Conservation (phyloP, 2,113 vertebrate species). For the Ochotona curzoniae region DNA sequence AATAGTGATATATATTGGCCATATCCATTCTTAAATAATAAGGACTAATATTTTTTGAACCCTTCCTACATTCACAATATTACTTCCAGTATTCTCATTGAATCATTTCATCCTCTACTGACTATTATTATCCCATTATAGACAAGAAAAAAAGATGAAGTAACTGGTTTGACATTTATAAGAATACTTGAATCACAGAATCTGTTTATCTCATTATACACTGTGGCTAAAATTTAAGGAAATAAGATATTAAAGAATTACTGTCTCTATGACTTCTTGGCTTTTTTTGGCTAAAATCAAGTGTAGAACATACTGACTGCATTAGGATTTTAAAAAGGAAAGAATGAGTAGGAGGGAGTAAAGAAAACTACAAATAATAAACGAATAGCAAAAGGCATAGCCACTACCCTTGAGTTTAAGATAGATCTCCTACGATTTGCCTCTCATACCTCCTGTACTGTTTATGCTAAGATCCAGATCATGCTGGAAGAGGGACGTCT, state of each 20-base stretch:
- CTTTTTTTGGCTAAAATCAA: too few relatives aligned
- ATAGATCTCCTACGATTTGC: neutral
- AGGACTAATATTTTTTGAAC: neutral
- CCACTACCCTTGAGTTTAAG: neutral
- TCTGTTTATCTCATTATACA: neutral
- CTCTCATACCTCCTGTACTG: rapidly evolving
- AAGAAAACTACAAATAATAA: neutral
- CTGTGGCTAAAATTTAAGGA: conserved; percentile 44
- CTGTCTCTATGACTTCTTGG: too few relatives aligned
- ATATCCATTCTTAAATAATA: conserved; percentile 37
- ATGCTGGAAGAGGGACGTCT: neutral
- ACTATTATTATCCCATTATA: neutral
- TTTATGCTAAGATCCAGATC: neutral
- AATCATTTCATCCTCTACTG: conserved; percentile 2
- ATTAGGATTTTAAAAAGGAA: neutral
- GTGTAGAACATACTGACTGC: neutral
- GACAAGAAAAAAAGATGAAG: neutral
- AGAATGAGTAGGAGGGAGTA: neutral
- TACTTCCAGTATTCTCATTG: neutral
- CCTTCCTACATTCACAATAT: neutral
- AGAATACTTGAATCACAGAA: conserved; percentile 12
- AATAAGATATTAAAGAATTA: neutral
- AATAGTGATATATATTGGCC: neutral
- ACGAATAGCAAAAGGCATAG: neutral
- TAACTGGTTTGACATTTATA: neutral